These are phyloP conservation scores for Pollimyrus isidori DNA, from an alignment of 2,113 vertebrate species.

Conservation along the genomic window DNA sequence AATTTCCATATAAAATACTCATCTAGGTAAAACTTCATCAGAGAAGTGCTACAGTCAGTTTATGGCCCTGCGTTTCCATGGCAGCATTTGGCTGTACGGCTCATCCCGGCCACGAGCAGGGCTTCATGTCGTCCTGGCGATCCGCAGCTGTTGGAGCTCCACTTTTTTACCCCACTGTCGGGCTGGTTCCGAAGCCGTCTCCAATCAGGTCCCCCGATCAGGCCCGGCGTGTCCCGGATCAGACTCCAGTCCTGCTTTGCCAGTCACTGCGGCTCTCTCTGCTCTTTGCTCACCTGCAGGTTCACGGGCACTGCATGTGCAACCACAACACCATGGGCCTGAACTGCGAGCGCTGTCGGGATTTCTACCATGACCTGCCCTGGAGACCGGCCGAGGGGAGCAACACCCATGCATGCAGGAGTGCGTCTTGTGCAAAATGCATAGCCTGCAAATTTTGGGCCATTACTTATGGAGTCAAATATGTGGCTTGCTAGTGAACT, in stretches of 20 bases:
- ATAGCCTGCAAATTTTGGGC: not conserved
- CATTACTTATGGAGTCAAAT: not conserved
- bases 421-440: conserved; percentile 47
- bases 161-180: no score
- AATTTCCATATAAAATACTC: not conserved
- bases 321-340: conserved; percentile 93
- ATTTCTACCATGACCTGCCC: conserved; percentile 88
- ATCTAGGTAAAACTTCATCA: not conserved
- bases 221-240: not conserved
- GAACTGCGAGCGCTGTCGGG: conserved; percentile 88
- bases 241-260: not conserved
- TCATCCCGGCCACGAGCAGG: not conserved
- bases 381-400: conserved; percentile 95
- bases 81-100: not conserved
- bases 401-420: conserved; percentile 89
- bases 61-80: not conserved
- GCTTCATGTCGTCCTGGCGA: no score
- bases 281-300: conserved; percentile 52
- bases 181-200: no score
- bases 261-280: not conserved
- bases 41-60: not conserved
- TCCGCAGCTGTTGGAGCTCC: no score
- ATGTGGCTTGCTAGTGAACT: not conserved
- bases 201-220: not conserved
- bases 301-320: conserved; percentile 95